phyloP scores from a whole-genome alignment of 2,113 vertebrate genomes.

The Blennius ocellaris region DNA sequence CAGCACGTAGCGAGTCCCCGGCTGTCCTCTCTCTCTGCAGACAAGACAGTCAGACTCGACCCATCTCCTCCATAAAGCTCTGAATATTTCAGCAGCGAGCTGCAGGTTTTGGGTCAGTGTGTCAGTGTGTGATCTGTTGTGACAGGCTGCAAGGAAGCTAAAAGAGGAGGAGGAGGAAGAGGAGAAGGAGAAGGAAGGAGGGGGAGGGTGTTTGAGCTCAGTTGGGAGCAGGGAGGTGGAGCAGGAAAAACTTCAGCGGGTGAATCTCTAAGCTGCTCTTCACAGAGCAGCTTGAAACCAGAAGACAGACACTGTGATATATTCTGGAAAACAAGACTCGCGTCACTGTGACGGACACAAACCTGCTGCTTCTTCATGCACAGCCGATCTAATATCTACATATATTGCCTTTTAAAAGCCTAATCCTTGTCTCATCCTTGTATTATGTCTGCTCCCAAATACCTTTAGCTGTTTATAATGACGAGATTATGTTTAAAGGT shows the following conservation, averaged over 20 bases:
- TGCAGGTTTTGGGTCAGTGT: constrained; percentile 67
- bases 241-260: neutral
- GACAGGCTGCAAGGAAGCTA: constrained; percentile 1
- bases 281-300: no score
- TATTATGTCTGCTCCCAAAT: no score
- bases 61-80: neutral
- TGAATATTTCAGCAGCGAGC: constrained; percentile 66
- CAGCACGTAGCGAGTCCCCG: neutral
- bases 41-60: constrained; percentile 6
- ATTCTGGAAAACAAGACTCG: neutral
- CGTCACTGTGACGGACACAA: neutral
- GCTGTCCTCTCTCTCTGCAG: constrained; percentile 11
- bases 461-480: no score
- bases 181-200: no score
- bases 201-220: neutral
- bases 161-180: no score
- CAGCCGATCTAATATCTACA: no score
- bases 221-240: neutral
- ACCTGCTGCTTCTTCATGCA: neutral
- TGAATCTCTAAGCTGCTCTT: neutral
- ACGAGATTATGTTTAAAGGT: no score
- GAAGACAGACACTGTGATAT: neutral
- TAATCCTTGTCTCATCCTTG: no score
- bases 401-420: no score
- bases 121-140: constrained; percentile 63